A percentile compares a stretch with the other conserved stretches of the same genome.
These are phyloP conservation scores for Rhynchomys soricoides DNA, from an alignment of 2,113 vertebrate genomes.

Conservation along the genomic window DNA sequence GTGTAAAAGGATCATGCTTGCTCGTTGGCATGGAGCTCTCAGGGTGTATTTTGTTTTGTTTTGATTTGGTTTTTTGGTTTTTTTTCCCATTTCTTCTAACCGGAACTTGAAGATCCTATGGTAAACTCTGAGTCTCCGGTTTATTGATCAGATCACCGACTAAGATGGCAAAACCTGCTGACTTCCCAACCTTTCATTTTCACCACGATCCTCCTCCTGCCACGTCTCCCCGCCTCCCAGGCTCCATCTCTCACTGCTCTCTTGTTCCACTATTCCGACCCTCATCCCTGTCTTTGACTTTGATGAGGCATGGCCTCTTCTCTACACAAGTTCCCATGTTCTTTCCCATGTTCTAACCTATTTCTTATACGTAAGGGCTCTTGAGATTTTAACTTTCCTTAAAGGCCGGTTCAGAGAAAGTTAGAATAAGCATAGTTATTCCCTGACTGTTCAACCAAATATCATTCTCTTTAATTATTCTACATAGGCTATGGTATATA, in stretches of 20 bases:
- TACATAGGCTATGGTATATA: not conserved
- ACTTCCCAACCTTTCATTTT: not conserved
- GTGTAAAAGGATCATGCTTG: not conserved
- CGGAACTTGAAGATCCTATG: not conserved
- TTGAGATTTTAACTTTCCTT: conserved; percentile 44
- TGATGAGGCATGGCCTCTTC: not conserved
- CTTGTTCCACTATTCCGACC: not conserved
- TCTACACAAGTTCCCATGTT: not conserved
- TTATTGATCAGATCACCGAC: not conserved
- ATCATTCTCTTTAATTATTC: not conserved
- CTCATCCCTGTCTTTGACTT: not conserved
- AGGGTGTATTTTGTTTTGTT: too few relatives aligned
- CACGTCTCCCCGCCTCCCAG: not conserved
- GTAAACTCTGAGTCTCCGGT: not conserved
- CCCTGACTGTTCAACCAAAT: not conserved
- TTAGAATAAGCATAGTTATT: conserved; percentile 44
- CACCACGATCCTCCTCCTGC: not conserved
- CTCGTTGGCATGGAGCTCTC: not conserved
- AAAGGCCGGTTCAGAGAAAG: not conserved
- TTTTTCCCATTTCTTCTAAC: not conserved
- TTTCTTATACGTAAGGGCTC: not conserved
- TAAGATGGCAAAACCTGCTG: not conserved
- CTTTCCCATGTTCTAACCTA: not conserved
- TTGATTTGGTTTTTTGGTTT: too few relatives aligned
- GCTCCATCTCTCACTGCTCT: not conserved